Evolutionary conservation across 2,888 invertebrate species (phyloP), one percentile per base, ranked within the genome.

Genomic region (Dendrolimus houi): DNA sequence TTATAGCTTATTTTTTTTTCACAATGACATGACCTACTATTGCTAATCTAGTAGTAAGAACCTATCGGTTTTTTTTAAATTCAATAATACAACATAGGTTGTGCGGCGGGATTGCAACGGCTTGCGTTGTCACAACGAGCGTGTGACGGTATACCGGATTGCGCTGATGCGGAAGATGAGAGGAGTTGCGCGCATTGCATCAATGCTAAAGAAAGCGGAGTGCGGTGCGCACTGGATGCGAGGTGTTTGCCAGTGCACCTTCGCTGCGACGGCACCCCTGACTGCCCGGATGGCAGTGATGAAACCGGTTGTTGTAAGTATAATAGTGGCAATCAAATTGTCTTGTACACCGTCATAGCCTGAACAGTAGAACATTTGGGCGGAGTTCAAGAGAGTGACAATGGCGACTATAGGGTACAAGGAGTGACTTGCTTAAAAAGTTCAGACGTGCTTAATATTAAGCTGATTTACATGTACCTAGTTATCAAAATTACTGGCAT

Each of bases 101-200:
- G 97, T 73, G 94, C 94, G 1, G 92, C 93, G 55, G 93, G 94
- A 56, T 90, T 97, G 57, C 95, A 96, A 68, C 92, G 93, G 41
- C 92, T 94, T 65, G 96, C 96, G 0, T 84, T 96, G 61, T 95
- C 95, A 0, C 93, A 95, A 1, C 92, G 96, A 55, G 91, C 97
- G 52, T 97, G 97, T 74, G 97, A 97, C 79, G 97, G 97, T 13
- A 92, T 95, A 47, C 94, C 96, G 12, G 97, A 97, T 81, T 97
- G 97, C 79, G 93, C 95, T 12, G 96, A 96, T 83, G 91, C 96
- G 41, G 93, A 94, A 0, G 97, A 97, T 81, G 97, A 97, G 83
- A 93, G 93, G 59, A 91, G 92, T 55, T 97, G 97, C 76, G 91
- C 95, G 52, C 96, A 96, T 75, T 97, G 97, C 76, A 92, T 93